Conservation (phyloP, 2,888 invertebrate species). For the Aphelenchoides bicaudatus region DNA sequence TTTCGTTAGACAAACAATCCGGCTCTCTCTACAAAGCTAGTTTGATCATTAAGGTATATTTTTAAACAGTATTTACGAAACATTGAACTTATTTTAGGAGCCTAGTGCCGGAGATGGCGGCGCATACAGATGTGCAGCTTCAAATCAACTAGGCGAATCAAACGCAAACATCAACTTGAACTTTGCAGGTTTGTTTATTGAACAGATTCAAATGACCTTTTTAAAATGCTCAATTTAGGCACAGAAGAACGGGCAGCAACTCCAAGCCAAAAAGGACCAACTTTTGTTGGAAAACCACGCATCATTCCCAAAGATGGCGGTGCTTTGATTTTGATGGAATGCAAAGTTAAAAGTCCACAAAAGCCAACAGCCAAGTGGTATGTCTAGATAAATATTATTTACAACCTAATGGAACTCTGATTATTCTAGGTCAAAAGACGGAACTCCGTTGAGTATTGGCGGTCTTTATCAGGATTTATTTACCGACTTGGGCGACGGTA, state of each 20-base stretch:
- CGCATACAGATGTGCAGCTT: constrained; percentile 96
- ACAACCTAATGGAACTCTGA: no score
- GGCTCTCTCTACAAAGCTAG: constrained; percentile 53
- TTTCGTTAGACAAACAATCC: constrained; percentile 45
- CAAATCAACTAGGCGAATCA: constrained; percentile 96
- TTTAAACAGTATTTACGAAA: constrained; percentile 8
- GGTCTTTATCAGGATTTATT: constrained; percentile 56
- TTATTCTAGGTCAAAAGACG: constrained; percentile 59
- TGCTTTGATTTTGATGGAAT: constrained; percentile 92
- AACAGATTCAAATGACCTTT: constrained; percentile 16
- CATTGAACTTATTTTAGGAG: constrained; percentile 65
- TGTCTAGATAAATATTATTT: no score
- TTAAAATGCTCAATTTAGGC: constrained; percentile 28
- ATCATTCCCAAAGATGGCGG: constrained; percentile 97
- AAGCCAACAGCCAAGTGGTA: constrained; percentile 70
- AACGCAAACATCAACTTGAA: constrained; percentile 99
- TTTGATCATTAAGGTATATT: constrained; percentile 53
- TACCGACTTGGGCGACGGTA: constrained; percentile 58
- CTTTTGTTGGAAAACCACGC: constrained; percentile 94
- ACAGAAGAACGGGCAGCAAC: constrained; percentile 65
- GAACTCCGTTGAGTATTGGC: constrained; percentile 51
- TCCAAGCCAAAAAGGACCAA: constrained; percentile 67
- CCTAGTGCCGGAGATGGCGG: constrained; percentile 95
- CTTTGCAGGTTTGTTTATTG: constrained; percentile 74
- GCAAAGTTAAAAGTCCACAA: constrained; percentile 82